Conservation (phyloP, 2,888 invertebrate genomes). For the Megastigmus dorsalis region DNA sequence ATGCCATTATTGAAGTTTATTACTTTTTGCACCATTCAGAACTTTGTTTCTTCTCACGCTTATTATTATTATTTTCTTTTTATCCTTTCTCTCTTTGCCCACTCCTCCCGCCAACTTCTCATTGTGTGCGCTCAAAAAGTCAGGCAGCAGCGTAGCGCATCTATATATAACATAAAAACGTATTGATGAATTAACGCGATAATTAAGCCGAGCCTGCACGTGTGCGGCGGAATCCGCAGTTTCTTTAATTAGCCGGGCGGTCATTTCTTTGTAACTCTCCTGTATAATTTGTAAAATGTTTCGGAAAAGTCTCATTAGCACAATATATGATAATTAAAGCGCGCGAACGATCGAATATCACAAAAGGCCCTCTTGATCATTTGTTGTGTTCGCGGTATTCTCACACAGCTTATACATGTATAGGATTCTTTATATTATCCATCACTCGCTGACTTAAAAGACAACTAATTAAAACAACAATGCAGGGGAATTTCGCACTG, state of each 20-base stretch:
- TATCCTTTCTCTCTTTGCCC: not conserved
- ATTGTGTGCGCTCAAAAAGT: conserved; percentile 45
- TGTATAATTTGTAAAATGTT: conserved; percentile 15
- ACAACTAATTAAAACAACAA: conserved; percentile 12
- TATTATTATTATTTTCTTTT: too few species aligned
- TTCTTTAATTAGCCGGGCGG: conserved; percentile 44
- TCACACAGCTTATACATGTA: too few species aligned
- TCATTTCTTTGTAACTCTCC: conserved; percentile 4
- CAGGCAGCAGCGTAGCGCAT: too few species aligned
- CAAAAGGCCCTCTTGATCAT: not conserved
- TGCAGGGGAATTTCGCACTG: too few species aligned
- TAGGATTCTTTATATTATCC: too few species aligned
- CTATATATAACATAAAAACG: conserved; percentile 40
- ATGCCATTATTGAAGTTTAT: conserved; percentile 54
- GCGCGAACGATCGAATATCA: conserved; percentile 10
- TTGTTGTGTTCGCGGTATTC: not conserved
- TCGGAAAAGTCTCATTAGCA: conserved; percentile 11
- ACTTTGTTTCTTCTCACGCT: too few species aligned
- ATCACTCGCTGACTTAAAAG: not conserved
- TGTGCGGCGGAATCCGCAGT: not conserved
- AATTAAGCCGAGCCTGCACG: conserved; percentile 22
- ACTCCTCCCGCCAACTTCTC: not conserved
- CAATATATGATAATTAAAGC: conserved; percentile 15
- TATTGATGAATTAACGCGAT: conserved; percentile 50
- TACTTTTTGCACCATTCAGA: conserved; percentile 45